A percentile compares a stretch with the other conserved stretches of the same genome.
phyloP scores from a whole-genome alignment of 2,888 invertebrate genomes.

The Leptinotarsa juncta region DNA sequence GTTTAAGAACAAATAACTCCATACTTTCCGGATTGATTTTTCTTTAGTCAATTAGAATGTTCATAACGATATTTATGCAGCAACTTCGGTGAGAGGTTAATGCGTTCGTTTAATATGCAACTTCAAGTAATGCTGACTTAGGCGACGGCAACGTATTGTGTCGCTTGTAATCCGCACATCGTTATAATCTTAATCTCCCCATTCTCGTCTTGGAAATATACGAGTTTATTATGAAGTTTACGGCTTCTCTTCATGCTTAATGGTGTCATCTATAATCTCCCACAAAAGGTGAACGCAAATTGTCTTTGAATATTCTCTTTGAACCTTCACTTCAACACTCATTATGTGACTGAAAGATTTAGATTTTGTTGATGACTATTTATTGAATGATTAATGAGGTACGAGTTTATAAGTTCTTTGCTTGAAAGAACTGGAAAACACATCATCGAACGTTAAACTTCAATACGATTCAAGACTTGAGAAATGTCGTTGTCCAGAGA shows the following conservation, averaged over 20 bases:
- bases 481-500: no score
- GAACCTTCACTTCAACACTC: conserved; percentile 30
- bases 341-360: conserved; percentile 24
- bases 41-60: conserved; percentile 26
- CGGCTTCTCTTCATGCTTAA: conserved; percentile 22
- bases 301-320: conserved; percentile 29
- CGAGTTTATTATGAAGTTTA: conserved; percentile 24
- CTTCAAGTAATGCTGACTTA: conserved; percentile 28
- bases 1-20: no score
- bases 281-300: conserved; percentile 32
- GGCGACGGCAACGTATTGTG: conserved; percentile 41
- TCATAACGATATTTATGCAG: conserved; percentile 38
- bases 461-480: no score
- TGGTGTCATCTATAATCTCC: conserved; percentile 31
- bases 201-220: conserved; percentile 30
- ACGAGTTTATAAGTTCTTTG: background rate
- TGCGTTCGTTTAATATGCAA: conserved; percentile 10
- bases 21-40: no score
- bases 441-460: background rate
- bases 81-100: conserved; percentile 19
- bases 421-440: background rate
- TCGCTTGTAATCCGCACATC: conserved; percentile 43
- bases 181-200: conserved; percentile 44
- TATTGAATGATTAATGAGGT: conserved; percentile 24
- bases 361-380: conserved; percentile 28